Evolutionary conservation across 2,113 vertebrate genomes (phyloP).

Genomic region (Malurus elegans): DNA sequence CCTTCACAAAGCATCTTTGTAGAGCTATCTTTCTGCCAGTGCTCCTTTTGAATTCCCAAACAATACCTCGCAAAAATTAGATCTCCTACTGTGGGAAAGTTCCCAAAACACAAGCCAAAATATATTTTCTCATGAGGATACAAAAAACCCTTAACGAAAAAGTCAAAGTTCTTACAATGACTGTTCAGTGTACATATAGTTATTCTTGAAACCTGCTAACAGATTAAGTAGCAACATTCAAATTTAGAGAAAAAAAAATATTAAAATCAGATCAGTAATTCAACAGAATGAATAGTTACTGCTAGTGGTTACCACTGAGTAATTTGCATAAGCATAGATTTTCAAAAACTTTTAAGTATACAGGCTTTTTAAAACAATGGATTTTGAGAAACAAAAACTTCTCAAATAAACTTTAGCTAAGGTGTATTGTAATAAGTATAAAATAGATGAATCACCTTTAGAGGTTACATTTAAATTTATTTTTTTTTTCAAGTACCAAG

Average conservation of each 20-base stretch:
- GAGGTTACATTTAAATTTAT: background rate
- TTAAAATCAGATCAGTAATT: background rate
- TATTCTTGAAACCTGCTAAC: background rate
- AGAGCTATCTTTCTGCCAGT: constrained; percentile 54
- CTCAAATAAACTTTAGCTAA: background rate
- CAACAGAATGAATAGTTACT: background rate
- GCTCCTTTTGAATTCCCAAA: constrained; percentile 63
- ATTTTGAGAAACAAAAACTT: background rate
- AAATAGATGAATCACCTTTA: background rate
- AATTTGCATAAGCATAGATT: background rate
- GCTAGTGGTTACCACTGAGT: background rate
- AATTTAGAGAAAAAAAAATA: background rate
- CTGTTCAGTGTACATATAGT: background rate
- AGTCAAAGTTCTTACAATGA: constrained; percentile 12
- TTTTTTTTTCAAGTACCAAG: background rate
- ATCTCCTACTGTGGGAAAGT: constrained; percentile 66
- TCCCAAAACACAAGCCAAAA: constrained; percentile 58
- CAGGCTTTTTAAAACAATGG: background rate
- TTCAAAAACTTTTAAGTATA: background rate
- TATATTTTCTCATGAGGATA: constrained; percentile 55
- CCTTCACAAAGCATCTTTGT: constrained; percentile 68
- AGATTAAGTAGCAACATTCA: background rate
- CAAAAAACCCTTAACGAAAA: constrained; percentile 22
- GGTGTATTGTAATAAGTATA: background rate
- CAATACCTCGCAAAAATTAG: constrained; percentile 62